Evolutionary conservation across 2,797 vertebrate genomes (phyloP), one percentile per base, ranked within the genome.

Genomic region (Ibycter americanus): DNA sequence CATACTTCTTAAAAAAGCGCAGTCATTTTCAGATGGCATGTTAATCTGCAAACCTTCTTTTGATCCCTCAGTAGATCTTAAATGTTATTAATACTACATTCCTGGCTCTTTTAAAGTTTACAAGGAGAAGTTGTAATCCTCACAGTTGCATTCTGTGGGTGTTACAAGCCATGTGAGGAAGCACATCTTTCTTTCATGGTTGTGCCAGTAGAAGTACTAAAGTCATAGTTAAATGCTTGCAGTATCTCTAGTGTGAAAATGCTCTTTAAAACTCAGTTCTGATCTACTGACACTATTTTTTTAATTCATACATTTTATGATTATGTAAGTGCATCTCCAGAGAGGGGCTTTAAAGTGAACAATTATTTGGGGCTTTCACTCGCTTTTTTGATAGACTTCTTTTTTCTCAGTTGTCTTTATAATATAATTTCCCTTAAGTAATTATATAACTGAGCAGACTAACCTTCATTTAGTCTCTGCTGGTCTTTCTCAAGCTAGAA

Each of bases 381-480:
- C 26, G 34, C 49, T 15, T 79, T 96, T 97, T 83, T 70, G 70
- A 52, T 76, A 74, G 83, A 77, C 52, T 80, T 87, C 15, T 25
- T 86, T 91, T 96, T 95, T 71, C 47, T 90, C 72, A 25, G 18
- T 86, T 90, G 79, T 97, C 85, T 89, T 80, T 66, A 10, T 80
- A 70, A 83, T 91, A 56, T 85, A 71, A 93, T 97, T 97, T 92
- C 88, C 93, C 90, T 61, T 46, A 91, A 81, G 94, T 97, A 97
- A 98, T 98, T 97, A 95, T 96, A 59, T 96, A 97, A 95, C 90
- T 87, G 82, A 91, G 83, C 66, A 96, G 89, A 65, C 81, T 92
- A 96, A 84, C 91, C 94, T 68, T 42, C 95, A 83, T 91, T 85
- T 95, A 81, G 74, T 96, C 93, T 89, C 96, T 91, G 63, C 90